Evolutionary conservation across 2,797 vertebrate species (phyloP).

Genomic region (Pelodytes ibericus): DNA sequence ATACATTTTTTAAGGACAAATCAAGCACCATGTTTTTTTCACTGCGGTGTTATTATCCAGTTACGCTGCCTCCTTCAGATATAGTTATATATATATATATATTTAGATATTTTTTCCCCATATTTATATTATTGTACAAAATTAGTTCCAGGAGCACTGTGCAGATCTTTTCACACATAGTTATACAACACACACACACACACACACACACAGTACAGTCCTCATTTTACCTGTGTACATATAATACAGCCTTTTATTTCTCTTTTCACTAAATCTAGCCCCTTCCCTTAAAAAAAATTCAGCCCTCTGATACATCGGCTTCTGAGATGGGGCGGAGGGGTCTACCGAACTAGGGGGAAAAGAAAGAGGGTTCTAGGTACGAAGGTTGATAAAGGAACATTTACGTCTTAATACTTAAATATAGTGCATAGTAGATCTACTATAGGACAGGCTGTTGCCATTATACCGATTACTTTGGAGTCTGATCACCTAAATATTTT

Average conservation of each 20-base stretch:
- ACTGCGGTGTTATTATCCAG: constrained; percentile 31
- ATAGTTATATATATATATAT: constrained; percentile 51
- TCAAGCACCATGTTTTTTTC: constrained; percentile 37
- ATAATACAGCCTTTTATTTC: constrained; percentile 36
- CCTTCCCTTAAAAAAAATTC: too few relatives aligned
- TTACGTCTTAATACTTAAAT: too few relatives aligned
- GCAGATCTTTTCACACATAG: constrained; percentile 30
- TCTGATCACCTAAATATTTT: too few relatives aligned
- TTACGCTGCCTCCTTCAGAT: constrained; percentile 22
- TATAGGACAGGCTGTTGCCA: too few relatives aligned
- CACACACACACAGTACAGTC: not conserved
- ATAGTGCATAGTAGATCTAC: too few relatives aligned
- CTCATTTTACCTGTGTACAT: constrained; percentile 23
- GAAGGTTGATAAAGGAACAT: too few relatives aligned
- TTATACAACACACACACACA: constrained; percentile 21
- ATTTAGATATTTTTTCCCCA: constrained; percentile 46
- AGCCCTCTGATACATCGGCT: too few relatives aligned
- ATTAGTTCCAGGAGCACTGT: constrained; percentile 22
- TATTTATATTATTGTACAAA: constrained; percentile 55
- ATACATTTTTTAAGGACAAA: constrained; percentile 18
- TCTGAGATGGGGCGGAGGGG: too few relatives aligned
- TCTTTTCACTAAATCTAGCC: too few relatives aligned
- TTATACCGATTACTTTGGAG: too few relatives aligned
- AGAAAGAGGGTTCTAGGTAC: too few relatives aligned
- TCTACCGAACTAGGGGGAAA: too few relatives aligned